Base-by-base conservation (phyloP, 2,797 vertebrate genomes). In the Sebastes nivosus region DNA sequence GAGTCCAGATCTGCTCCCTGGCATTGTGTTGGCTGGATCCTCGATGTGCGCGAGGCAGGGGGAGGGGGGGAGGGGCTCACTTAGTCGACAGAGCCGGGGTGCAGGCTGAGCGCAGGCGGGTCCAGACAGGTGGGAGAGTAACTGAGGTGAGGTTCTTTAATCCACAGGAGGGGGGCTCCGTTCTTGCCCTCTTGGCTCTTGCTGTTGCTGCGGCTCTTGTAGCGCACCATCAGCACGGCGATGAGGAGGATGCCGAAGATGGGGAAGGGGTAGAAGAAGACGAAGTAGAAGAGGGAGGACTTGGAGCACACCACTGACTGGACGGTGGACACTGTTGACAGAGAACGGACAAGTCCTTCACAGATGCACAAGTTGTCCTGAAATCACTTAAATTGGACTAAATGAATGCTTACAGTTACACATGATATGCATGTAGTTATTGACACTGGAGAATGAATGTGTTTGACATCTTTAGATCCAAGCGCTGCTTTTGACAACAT, bases 91-190 rank as follows among this genome's bases (percentile, higher is more conserved):
- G 98, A 98, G 83, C 98, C 98, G 0, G 98, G 98, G 93, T 99
- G 98, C 88, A 99, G 98, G 94, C 98, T 99, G 92, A 99, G 97
- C 4, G 97, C 97, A 0, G 98, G 98, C 0, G 98, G 98, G 90
- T 99, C 98, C 93, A 99, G 96, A 90, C 98, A 99, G 68, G 98
- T 99, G n/a, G 98, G 98, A 2, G 98, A 99, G 89, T 99, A 99
- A 93, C 98, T 99, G 88, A 99, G 97, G 92, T 99, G 98, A 0
- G 98, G 98, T 67, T 99, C 98, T 91, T 99, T 99, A 94, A 99
- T 99, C 98, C 98, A 99, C 75, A 99, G 90, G 67, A 99, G 94
- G 24, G 98, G 98, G 24, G 97, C 98, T 25, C 98, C 98, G 0
- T 99, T 99, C 93, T 99, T 99, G 83, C 98, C 98, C 3, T 99